Evolutionary conservation across 2,888 invertebrate species (phyloP), one percentile per base, ranked within the genome.

Genomic region (Drosophila anomelani): DNA sequence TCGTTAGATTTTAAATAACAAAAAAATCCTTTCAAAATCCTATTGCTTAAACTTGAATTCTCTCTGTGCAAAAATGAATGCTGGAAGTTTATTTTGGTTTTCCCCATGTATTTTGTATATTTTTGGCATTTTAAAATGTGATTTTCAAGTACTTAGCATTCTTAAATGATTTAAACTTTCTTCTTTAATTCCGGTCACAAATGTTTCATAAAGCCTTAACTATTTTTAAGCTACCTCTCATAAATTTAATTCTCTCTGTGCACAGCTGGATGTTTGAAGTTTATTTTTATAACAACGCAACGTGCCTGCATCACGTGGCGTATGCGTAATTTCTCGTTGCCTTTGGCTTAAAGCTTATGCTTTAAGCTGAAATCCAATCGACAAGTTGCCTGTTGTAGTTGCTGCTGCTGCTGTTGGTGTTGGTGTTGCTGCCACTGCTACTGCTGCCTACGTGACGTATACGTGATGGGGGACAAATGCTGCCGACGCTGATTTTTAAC

Each of bases 381-480:
- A 75, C 84, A 86, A 83, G 76, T 73, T 87, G 73, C 46, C 59
- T n/a, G n/a, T n/a, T n/a, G n/a, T n/a, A n/a, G n/a, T n/a, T n/a
- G 54, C 61, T 53, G 44, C 36, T 46, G 41, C 55, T 41, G 47
- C 61, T 29, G 29, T 29, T 29, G 3, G 23, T 23, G 29, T 29
- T 29, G 29, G 29, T 29, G 29, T 29, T 29, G 7, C 29, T 29
- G 29, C 29, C 4, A 7, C 4, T 51, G 51, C 29, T 53, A 7
- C 32, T 66, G 26, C n/a, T 55, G 44, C 51, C 71, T 54, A 74
- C 87, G 76, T 66, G 59, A 76, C 89, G 84, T 81, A 85, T 87
- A 89, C 84, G 89, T 89, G 84, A 88, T 84, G 81, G 79, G 76
- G 73, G 64, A 82, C 82, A 75, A 87, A 85, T 81, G 75, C 67